phyloP scores from a whole-genome alignment of 2,888 invertebrate species.

The Oligia strigilis region DNA sequence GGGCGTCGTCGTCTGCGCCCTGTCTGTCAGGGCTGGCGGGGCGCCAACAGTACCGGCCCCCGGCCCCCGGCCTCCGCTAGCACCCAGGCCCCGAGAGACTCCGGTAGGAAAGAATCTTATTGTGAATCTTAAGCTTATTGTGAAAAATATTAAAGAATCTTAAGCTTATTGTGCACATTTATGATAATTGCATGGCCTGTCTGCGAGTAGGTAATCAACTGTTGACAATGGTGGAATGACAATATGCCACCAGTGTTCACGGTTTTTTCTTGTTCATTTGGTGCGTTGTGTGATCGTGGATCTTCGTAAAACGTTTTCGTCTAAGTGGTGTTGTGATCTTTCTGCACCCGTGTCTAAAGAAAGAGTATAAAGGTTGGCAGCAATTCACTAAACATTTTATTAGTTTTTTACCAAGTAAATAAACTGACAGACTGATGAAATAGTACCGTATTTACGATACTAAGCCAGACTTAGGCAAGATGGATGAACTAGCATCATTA shows the following conservation, averaged over 20 bases:
- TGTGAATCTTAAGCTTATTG: slow-evolving; percentile 59
- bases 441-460: slow-evolving; percentile 16
- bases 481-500: slow-evolving; percentile 46
- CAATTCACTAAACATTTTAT: neutral
- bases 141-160: too few relatives aligned
- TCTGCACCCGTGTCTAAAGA: neutral
- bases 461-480: slow-evolving; percentile 28
- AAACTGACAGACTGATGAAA: slow-evolving; percentile 8
- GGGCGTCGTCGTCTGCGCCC: slow-evolving; percentile 68
- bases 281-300: too few relatives aligned
- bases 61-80: slow-evolving; percentile 5
- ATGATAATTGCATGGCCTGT: slow-evolving; percentile 53
- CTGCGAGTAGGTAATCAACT: slow-evolving; percentile 32
- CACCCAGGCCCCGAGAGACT: slow-evolving; percentile 8
- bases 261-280: neutral
- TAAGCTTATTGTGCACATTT: slow-evolving; percentile 57
- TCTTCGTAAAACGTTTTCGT: neutral
- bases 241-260: neutral
- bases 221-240: slow-evolving; percentile 21
- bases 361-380: neutral
- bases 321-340: neutral
- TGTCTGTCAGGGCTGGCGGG: slow-evolving; percentile 63
- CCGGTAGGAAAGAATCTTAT: slow-evolving; percentile 66
- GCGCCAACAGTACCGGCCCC: slow-evolving; percentile 47
- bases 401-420: neutral